Evolutionary conservation across 1,140 invertebrate genomes (phyloP), one percentile per base, ranked within the genome.

Genomic region (Eriocheir sinensis): DNA sequence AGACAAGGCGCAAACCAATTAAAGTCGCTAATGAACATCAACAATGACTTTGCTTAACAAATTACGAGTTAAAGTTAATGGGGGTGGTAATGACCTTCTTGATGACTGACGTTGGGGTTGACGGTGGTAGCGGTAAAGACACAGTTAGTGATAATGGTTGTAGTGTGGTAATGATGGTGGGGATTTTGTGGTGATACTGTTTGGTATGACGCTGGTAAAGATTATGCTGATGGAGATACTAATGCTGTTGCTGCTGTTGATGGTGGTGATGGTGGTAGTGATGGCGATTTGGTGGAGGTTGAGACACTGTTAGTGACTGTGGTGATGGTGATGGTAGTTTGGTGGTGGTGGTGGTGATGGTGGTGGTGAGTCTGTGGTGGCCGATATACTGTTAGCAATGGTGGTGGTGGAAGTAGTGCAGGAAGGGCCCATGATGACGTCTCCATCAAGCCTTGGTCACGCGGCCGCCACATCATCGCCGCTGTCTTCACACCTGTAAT

Each of bases 401-500:
- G 60, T 72, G 60, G 27, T n/a, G 27, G 60, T n/a, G 60, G 60
- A n/a, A n/a, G 8, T n/a, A 8, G 21, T 72, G 60, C 2, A n/a
- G 17, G 17, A 21, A 0, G 27, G 60, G 60, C 21, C 12, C 6
- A n/a, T 21, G 21, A 0, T n/a, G 60, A 72, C 60, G 60, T 72
- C 60, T 72, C 60, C 60, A 72, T 72, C 60, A 72, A n/a, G 21
- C 60, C 60, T 72, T 72, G 60, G 60, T 72, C 60, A n/a, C 60
- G 60, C 60, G 21, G 60, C 21, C 60, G 21, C 60, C 60, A 72
- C 60, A 72, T 72, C 60, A 72, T 72, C 60, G 60, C 60, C 60
- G n/a, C 60, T n/a, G 60, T 72, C 60, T 72, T 72, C 60, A 72
- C 27, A 72, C 60, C 60, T 72, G 60, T 72, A 72, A 72, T 72